Evolutionary conservation across 2,797 vertebrate genomes (phyloP).

Genomic region (Catharus ustulatus): DNA sequence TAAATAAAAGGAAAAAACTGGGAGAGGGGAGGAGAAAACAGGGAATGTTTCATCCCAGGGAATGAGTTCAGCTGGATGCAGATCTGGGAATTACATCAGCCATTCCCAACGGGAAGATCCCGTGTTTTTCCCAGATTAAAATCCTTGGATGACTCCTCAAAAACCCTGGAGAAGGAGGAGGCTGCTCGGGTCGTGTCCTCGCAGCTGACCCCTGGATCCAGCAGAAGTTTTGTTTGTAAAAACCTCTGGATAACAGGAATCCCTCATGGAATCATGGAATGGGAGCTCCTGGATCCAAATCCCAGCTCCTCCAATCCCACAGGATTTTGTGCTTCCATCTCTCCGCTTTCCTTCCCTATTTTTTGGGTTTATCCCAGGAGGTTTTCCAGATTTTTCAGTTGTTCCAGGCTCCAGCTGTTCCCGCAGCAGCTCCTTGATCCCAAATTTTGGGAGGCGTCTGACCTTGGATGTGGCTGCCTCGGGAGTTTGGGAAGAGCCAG

Average conservation of each 20-base stretch:
- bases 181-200: neutral
- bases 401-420: neutral
- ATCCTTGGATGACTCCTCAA: neutral
- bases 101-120: slow-evolving; percentile 42
- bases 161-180: neutral
- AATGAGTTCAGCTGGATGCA: neutral
- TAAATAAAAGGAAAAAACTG: neutral
- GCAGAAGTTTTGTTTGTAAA: neutral
- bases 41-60: neutral
- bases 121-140: neutral
- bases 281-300: neutral
- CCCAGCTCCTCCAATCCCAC: neutral
- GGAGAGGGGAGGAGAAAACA: neutral
- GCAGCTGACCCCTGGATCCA: neutral
- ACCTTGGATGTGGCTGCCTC: neutral
- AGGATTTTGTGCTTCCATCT: rapidly evolving
- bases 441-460: neutral
- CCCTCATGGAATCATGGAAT: neutral
- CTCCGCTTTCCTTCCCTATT: rapidly evolving
- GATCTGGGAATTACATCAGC: neutral
- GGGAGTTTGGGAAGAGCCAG: neutral
- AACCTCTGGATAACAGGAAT: rapidly evolving
- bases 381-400: neutral
- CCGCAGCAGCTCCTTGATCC: neutral
- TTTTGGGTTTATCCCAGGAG: neutral